These are phyloP conservation scores for Rutpela maculata DNA, from an alignment of 2,888 invertebrate species.

Conservation along the genomic window DNA sequence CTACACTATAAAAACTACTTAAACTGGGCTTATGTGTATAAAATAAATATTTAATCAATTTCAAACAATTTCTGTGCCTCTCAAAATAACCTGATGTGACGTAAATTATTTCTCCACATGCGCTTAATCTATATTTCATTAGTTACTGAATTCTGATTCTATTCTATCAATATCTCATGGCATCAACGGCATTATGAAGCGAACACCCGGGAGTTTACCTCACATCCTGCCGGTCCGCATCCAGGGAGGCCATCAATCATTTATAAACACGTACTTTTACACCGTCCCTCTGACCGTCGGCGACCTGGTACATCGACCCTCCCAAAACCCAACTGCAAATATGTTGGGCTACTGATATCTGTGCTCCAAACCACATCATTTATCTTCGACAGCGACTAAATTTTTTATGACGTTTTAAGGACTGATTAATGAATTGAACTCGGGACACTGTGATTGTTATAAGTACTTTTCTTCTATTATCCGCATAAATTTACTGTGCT, in stretches of 20 bases:
- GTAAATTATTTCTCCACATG: background rate
- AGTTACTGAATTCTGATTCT: slow-evolving; percentile 17
- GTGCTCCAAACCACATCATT: slow-evolving; percentile 48
- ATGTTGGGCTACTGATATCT: slow-evolving; percentile 35
- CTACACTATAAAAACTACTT: too few species aligned
- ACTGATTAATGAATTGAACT: slow-evolving; percentile 51
- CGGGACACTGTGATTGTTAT: background rate
- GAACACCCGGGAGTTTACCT: slow-evolving; percentile 34
- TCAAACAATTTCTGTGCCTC: background rate
- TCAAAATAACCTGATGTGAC: background rate
- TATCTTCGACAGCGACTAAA: slow-evolving; percentile 53
- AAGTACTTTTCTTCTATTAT: background rate
- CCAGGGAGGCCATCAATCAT: slow-evolving; percentile 36
- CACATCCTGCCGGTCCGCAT: slow-evolving; percentile 19
- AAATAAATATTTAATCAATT: background rate
- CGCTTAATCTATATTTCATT: slow-evolving; percentile 7
- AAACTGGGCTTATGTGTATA: background rate
- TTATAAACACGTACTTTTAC: slow-evolving; percentile 28
- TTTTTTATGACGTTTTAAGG: slow-evolving; percentile 50
- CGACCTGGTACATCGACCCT: slow-evolving; percentile 27
- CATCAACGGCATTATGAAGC: slow-evolving; percentile 24
- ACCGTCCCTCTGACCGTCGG: slow-evolving; percentile 22
- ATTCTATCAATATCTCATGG: slow-evolving; percentile 24
- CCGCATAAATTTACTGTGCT: too few species aligned
- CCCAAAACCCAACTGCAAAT: slow-evolving; percentile 33